A percentile compares a stretch with the other conserved stretches of the same genome.
phyloP scores from a whole-genome alignment of 2,888 invertebrate species.

The Toxonevra muliebris region DNA sequence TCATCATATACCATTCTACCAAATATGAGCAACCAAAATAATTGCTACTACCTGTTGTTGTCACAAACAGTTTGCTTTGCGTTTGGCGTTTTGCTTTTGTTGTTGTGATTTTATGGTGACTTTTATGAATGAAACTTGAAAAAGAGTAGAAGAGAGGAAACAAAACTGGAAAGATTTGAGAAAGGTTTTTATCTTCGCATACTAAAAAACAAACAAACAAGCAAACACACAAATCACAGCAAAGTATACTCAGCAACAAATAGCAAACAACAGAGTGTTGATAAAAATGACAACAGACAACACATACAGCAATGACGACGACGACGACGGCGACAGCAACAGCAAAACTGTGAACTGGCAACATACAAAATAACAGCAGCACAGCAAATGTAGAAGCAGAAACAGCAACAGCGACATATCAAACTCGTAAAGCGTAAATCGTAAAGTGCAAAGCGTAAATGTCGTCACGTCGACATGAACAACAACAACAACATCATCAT shows the following conservation, averaged over 20 bases:
- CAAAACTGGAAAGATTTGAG: slow-evolving; percentile 11
- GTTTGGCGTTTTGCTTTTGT: too few species aligned
- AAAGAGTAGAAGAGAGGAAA: slow-evolving; percentile 7
- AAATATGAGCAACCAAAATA: too few species aligned
- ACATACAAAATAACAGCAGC: slow-evolving; percentile 39
- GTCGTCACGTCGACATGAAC: slow-evolving; percentile 15
- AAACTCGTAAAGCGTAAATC: slow-evolving; percentile 18
- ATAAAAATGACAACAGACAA: slow-evolving; percentile 2
- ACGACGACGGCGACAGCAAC: not conserved
- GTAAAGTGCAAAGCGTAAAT: not conserved
- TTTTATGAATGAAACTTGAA: slow-evolving; percentile 32
- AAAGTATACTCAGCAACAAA: slow-evolving; percentile 1
- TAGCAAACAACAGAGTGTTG: slow-evolving; percentile 13
- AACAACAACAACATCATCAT: slow-evolving; percentile 9
- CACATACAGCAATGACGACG: not conserved
- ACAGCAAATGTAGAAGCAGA: slow-evolving; percentile 33
- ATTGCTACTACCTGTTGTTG: too few species aligned
- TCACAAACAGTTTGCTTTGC: too few species aligned
- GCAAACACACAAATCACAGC: slow-evolving; percentile 11
- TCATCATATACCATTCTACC: too few species aligned
- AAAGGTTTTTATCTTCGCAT: slow-evolving; percentile 16
- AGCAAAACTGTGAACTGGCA: slow-evolving; percentile 24
- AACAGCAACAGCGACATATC: slow-evolving; percentile 18
- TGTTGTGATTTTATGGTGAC: not conserved
- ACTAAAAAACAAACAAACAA: not conserved